A percentile compares a stretch with the other conserved stretches of the same genome.
Conservation (phyloP, 2,113 vertebrate species). For the Paradisaea rubra region DNA sequence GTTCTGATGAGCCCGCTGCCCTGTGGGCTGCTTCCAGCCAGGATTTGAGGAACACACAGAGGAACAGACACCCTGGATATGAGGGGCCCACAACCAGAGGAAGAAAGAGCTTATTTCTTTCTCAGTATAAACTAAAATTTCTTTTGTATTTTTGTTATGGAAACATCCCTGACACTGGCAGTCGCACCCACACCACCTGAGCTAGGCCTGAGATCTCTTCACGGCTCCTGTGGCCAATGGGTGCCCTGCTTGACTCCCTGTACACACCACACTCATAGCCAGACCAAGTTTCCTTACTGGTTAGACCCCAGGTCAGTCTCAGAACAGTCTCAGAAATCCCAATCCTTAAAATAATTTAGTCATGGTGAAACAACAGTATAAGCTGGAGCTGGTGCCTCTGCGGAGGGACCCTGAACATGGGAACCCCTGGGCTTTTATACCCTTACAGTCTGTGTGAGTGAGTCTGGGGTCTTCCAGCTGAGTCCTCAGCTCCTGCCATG, state of each 20-base stretch:
- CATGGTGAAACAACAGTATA: neutral
- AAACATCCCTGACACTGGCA: neutral
- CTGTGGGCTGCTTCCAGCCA: neutral
- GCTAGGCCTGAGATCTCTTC: neutral
- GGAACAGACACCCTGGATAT: neutral
- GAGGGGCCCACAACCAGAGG: neutral
- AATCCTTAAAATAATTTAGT: neutral
- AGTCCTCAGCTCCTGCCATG: neutral
- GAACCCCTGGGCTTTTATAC: neutral
- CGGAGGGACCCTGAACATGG: neutral
- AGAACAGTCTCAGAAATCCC: neutral
- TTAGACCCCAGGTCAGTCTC: neutral
- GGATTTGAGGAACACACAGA: neutral
- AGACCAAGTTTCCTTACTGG: neutral
- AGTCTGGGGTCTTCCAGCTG: neutral
- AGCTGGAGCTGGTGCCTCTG: fast-evolving
- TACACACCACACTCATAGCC: neutral
- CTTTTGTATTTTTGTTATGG: neutral
- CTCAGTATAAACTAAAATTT: neutral
- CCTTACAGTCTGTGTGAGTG: neutral
- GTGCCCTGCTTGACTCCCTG: neutral
- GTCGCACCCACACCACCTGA: neutral
- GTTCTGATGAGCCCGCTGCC: fast-evolving
- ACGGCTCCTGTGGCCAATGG: fast-evolving
- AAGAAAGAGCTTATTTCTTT: neutral